A percentile compares a stretch with the other conserved stretches of the same genome.
phyloP scores from a whole-genome alignment of 2,113 vertebrate genomes.

The Trochalopteron elliotii region DNA sequence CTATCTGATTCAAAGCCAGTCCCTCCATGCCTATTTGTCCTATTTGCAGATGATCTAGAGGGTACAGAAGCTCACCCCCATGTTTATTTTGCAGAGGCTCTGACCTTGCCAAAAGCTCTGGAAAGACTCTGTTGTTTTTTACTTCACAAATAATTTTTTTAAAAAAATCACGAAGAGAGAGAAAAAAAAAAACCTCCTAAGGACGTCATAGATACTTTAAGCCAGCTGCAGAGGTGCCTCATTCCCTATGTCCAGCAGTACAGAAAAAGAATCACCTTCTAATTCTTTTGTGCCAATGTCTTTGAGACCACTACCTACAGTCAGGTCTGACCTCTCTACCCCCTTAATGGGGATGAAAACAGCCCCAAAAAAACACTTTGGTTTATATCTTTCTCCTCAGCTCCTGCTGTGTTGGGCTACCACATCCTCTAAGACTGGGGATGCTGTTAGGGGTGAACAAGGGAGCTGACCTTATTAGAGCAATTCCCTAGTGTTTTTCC shows the following conservation, averaged over 20 bases:
- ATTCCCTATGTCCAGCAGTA: not conserved
- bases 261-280: not conserved
- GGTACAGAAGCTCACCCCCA: not conserved
- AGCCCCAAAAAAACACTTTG: rapidly evolving
- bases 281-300: not conserved
- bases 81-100: slow-evolving; percentile 21
- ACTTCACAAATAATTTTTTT: not conserved
- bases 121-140: slow-evolving; percentile 11
- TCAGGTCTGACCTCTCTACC: not conserved
- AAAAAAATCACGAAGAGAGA: not conserved
- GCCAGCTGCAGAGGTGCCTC: slow-evolving; percentile 9
- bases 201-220: slow-evolving; percentile 18
- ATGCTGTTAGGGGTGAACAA: not conserved
- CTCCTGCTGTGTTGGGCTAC: not conserved
- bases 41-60: not conserved
- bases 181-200: not conserved
- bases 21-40: not conserved
- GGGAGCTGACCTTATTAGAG: slow-evolving; percentile 10
- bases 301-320: not conserved
- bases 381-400: not conserved
- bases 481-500: not conserved
- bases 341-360: not conserved
- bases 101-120: slow-evolving; percentile 33
- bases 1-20: not conserved
- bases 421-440: not conserved